Percentiles rank a stretch among this genome's conserved stretches.
Conservation (phyloP, 2,888 invertebrate species). For the Ceramica pisi region DNA sequence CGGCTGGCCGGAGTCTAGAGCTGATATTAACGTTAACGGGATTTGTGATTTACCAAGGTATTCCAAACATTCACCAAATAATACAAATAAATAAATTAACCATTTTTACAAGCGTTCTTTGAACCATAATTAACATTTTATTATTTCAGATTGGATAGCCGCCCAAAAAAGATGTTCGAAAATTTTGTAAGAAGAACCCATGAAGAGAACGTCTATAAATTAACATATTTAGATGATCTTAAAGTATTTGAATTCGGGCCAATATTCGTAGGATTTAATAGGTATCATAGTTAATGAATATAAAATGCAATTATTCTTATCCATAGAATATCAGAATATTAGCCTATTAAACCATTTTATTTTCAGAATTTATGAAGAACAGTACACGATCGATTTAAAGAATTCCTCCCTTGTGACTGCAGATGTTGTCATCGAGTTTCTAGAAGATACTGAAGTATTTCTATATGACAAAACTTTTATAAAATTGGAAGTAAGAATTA, state of each 20-base stretch:
- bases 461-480: constrained; percentile 81
- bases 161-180: constrained; percentile 88
- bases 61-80: not conserved
- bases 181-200: constrained; percentile 83
- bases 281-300: constrained; percentile 70
- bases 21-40: constrained; percentile 79
- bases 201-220: constrained; percentile 83
- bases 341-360: not conserved
- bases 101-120: too few species aligned
- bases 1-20: constrained; percentile 87
- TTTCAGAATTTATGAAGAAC: constrained; percentile 86
- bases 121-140: too few species aligned
- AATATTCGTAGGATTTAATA: constrained; percentile 82
- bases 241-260: constrained; percentile 87
- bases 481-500: constrained; percentile 75
- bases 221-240: constrained; percentile 84
- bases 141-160: constrained; percentile 82
- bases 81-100: too few species aligned
- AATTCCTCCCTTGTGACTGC: constrained; percentile 90
- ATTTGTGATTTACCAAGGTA: constrained; percentile 87
- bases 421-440: constrained; percentile 85
- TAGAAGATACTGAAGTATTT: constrained; percentile 85
- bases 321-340: not conserved
- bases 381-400: constrained; percentile 86
- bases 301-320: not conserved